Conservation (phyloP, 2,113 vertebrate species). For the Orthonyx spaldingii region DNA sequence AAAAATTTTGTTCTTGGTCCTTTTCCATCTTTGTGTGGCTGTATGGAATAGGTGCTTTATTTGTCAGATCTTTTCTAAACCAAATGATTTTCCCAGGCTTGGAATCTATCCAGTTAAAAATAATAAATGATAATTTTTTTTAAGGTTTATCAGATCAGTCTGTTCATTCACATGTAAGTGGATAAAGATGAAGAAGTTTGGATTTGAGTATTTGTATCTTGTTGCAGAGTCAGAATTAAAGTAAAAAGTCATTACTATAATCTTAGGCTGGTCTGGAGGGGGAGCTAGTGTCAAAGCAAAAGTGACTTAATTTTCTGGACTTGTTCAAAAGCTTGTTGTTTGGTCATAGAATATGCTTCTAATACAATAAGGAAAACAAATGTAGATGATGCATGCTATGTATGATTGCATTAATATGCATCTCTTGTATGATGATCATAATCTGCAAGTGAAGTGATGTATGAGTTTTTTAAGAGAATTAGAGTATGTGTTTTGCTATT, state of each 20-base stretch:
- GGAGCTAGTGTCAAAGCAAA: slow-evolving; percentile 80
- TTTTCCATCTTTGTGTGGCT: not conserved
- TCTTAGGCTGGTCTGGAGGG: slow-evolving; percentile 74
- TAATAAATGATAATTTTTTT: not conserved
- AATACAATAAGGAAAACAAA: not conserved
- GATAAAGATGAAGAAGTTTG: not conserved
- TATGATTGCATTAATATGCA: slow-evolving; percentile 19
- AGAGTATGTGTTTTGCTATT: fast-evolving
- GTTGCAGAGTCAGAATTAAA: slow-evolving; percentile 32
- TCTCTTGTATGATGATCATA: not conserved
- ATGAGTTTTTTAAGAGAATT: not conserved
- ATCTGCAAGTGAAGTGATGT: not conserved
- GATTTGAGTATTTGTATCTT: slow-evolving; percentile 39
- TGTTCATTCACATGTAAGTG: slow-evolving; percentile 9
- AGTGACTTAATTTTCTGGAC: slow-evolving; percentile 31
- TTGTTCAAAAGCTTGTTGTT: slow-evolving; percentile 37
- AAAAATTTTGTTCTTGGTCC: not conserved
- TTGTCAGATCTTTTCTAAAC: not conserved
- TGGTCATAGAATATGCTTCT: not conserved
- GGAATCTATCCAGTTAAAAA: not conserved
- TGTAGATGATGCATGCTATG: not conserved
- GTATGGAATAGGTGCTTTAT: not conserved
- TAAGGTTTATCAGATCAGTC: not conserved
- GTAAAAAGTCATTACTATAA: slow-evolving; percentile 33
- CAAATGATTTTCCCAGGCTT: not conserved